Conservation (phyloP, 2,888 invertebrate genomes). For the Cylindroiulus punctatus region DNA sequence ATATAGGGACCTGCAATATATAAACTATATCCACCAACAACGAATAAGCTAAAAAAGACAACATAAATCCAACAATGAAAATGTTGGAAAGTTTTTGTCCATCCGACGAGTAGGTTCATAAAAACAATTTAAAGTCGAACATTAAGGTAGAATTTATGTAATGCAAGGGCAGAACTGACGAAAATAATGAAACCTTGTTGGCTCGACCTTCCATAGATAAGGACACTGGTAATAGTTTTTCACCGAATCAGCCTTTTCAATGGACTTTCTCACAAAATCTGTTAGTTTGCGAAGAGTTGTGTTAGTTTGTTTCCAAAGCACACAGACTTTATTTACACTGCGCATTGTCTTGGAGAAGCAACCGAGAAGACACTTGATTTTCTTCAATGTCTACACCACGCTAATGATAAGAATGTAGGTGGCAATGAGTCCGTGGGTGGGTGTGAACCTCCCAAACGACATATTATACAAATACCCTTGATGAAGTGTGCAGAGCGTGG, state of each 20-base stretch:
- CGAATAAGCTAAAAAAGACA: not conserved
- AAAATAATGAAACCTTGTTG: no score
- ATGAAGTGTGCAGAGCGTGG: conserved; percentile 24
- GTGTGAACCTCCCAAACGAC: conserved; percentile 1
- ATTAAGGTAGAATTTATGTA: no score
- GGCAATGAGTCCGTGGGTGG: not conserved
- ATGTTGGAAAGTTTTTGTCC: not conserved
- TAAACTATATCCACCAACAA: not conserved
- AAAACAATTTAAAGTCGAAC: no score
- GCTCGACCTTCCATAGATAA: no score
- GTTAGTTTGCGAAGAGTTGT: not conserved
- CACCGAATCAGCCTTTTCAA: not conserved
- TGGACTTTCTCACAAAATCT: not conserved
- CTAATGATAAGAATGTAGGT: conserved; percentile 13
- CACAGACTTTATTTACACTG: not conserved
- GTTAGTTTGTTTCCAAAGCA: not conserved
- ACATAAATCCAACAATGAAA: not conserved
- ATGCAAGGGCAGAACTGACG: no score
- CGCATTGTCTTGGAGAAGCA: not conserved
- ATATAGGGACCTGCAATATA: no score
- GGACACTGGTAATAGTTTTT: no score
- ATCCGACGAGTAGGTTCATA: no score
- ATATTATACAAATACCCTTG: conserved; percentile 35
- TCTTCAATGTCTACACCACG: not conserved
- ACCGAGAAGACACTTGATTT: conserved; percentile 1